phyloP scores from a whole-genome alignment of 1,140 invertebrate species.

The Heliconius himera region DNA sequence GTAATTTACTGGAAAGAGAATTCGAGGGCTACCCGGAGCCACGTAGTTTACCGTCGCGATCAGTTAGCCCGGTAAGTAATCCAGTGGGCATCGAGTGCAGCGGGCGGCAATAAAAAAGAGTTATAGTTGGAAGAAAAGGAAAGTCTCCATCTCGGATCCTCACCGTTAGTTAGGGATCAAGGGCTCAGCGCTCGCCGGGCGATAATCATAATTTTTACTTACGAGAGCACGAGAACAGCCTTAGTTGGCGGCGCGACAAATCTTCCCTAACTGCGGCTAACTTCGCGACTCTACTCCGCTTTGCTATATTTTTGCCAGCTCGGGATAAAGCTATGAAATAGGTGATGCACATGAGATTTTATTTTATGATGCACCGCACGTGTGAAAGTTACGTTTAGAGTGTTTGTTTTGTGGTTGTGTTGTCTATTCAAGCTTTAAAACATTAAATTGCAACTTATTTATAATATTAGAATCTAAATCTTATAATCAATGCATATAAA shows the following conservation, averaged over 20 bases:
- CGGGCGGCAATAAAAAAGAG: conserved; percentile 79
- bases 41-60: conserved; percentile 53
- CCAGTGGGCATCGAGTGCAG: conserved; percentile 69
- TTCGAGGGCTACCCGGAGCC: conserved; percentile 36
- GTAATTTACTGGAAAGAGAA: conserved; percentile 36
- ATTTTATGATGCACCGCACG: conserved; percentile 22
- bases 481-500: too few species aligned
- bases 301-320: conserved; percentile 36
- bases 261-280: conserved; percentile 75
- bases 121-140: conserved; percentile 80
- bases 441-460: too few species aligned
- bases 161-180: conserved; percentile 79
- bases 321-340: conserved; percentile 33
- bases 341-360: conserved; percentile 25
- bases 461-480: too few species aligned
- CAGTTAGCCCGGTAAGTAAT: conserved; percentile 71
- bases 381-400: neutral
- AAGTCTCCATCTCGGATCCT: conserved; percentile 66
- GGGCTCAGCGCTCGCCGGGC: conserved; percentile 71
- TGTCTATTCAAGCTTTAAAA: neutral
- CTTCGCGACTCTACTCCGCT: conserved; percentile 70
- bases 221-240: conserved; percentile 71
- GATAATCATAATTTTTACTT: conserved; percentile 82
- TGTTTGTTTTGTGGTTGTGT: neutral
- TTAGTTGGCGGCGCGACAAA: conserved; percentile 74